Evolutionary conservation across 2,797 vertebrate genomes (phyloP), one percentile per base, ranked within the genome.

Genomic region (Crocidura indochinensis): DNA sequence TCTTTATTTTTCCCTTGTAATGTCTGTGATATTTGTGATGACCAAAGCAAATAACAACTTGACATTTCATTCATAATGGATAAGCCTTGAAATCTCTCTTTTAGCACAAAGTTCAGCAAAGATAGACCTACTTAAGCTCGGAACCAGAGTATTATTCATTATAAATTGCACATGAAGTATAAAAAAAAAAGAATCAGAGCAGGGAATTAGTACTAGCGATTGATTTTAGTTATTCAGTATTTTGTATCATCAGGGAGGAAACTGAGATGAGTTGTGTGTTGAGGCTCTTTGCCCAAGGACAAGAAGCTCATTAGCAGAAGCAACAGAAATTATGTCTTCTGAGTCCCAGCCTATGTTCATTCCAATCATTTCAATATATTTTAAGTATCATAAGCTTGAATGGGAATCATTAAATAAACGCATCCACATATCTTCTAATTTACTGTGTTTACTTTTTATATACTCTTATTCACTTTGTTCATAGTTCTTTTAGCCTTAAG

Each of bases 161-260:
- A 8, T 10, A 69, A 27, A 38, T 76, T 80, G 22, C 29, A 27
- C 8, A 22, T 38, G 19, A 74, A 47, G 10, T 69, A 5, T 2
- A 78, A 64, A 86, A 73, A 69, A 75, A 67, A 93, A 78, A 93
- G 81, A 9, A 75, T 68, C 31, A 65, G 5, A 46, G 38, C 56
- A 60, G 6, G 29, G 29, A 62, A 88, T 64, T 47, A 6, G 74
- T 90, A 46, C 22, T 74, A 76, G 82, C 85, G 67, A 65, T 46
- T 26, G 64, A 68, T 31, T 85, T 88, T 65, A 73, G 89, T 62
- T 46, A 76, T 38, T 65, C 79, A 87, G 2, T 31, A 60, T 20
- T 46, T 94, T 47, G 20, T 65, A 51, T 81, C 80, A 67, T 67
- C 88, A 31, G 27, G 17, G 10, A 87, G 51, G 46, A 83, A 84